Percentiles rank a stretch among this genome's conserved stretches.
These are phyloP conservation scores for Clostera curtula DNA, from an alignment of 2,888 invertebrate species.

Conservation along the genomic window DNA sequence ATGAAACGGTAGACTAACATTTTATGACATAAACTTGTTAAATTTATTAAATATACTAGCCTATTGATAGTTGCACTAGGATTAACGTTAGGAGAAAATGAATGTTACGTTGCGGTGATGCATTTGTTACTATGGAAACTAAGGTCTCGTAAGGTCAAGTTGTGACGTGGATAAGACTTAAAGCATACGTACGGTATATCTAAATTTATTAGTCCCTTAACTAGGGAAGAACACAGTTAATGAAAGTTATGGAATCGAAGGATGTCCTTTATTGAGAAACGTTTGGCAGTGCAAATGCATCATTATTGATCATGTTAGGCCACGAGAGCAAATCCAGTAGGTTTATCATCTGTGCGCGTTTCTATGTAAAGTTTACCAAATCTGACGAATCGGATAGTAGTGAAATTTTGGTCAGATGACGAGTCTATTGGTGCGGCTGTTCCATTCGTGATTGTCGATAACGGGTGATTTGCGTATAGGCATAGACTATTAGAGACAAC, in stretches of 20 bases:
- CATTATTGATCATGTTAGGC: constrained; percentile 13
- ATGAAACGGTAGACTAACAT: constrained; percentile 31
- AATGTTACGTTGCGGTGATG: constrained; percentile 13
- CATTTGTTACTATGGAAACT: constrained; percentile 18
- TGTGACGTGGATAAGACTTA: constrained; percentile 1
- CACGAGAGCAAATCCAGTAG: constrained; percentile 6
- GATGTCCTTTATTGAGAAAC: no score
- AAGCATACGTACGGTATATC: no score
- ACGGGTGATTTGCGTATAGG: constrained; percentile 18
- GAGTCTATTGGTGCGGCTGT: constrained; percentile 9
- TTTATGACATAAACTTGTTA: constrained; percentile 42
- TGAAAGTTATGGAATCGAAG: no score
- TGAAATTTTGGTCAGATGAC: no score
- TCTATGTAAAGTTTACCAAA: no score
- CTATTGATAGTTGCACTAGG: constrained; percentile 54
- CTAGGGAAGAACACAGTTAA: no score
- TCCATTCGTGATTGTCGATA: constrained; percentile 7
- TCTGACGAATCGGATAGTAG: no score
- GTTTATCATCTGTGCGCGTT: constrained; percentile 12
- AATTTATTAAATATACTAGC: constrained; percentile 49
- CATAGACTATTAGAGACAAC: constrained; percentile 64
- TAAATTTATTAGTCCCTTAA: no score
- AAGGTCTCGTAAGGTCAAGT: constrained; percentile 2
- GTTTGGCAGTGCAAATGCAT: constrained; percentile 23
- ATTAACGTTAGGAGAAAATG: constrained; percentile 25